phyloP scores from a whole-genome alignment of 92 coral and sea anemone species.

The Diadumene lineata region DNA sequence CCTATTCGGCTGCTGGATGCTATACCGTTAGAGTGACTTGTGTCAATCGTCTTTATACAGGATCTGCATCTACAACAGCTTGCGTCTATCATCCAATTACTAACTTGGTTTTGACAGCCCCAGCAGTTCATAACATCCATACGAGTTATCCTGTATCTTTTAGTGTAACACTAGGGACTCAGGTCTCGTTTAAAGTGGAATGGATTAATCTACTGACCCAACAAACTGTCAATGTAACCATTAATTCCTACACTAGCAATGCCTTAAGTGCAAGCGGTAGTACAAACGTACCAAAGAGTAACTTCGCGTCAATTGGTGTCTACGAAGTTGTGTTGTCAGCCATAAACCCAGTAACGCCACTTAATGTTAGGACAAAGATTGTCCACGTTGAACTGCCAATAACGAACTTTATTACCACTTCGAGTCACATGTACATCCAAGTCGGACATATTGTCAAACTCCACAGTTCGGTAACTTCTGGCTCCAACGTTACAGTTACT shows the following conservation, averaged over 20 bases:
- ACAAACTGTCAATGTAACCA: neutral
- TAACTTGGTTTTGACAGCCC: slow-evolving; percentile 32
- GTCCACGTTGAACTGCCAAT: slow-evolving; percentile 63
- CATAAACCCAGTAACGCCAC: slow-evolving; percentile 59
- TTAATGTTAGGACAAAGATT: slow-evolving; percentile 5
- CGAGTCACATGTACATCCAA: slow-evolving; percentile 34
- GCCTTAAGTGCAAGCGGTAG: slow-evolving; percentile 27
- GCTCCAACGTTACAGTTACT: slow-evolving; percentile 67
- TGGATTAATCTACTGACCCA: slow-evolving; percentile 32
- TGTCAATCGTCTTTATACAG: slow-evolving; percentile 69
- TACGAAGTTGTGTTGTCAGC: slow-evolving; percentile 45
- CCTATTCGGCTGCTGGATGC: slow-evolving; percentile 38
- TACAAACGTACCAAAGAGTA: neutral
- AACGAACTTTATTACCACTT: slow-evolving; percentile 21
- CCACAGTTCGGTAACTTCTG: slow-evolving; percentile 40
- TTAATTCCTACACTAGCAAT: slow-evolving; percentile 23
- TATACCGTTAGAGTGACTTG: slow-evolving; percentile 55
- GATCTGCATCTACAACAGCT: slow-evolving; percentile 25
- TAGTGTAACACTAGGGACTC: slow-evolving; percentile 50
- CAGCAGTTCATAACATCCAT: slow-evolving; percentile 48
- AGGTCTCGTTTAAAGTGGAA: slow-evolving; percentile 55
- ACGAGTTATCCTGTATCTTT: slow-evolving; percentile 36
- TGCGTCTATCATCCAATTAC: slow-evolving; percentile 65
- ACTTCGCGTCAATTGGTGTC: slow-evolving; percentile 50
- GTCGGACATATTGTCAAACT: slow-evolving; percentile 40